Conservation (phyloP, 2,113 vertebrate genomes). For the Colossoma macropomum region DNA sequence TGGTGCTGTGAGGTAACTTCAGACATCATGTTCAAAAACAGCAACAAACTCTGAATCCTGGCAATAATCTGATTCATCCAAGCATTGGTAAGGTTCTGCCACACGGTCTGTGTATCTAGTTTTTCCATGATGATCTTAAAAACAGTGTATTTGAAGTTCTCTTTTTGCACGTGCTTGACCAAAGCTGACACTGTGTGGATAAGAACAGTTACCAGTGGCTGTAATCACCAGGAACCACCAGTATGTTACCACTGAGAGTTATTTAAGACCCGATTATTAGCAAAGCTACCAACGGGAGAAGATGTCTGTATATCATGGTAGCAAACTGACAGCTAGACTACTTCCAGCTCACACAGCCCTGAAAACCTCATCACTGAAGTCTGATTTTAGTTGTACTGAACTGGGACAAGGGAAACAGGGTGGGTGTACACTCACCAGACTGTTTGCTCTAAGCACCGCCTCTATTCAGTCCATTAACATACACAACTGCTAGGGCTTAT, state of each 20-base stretch:
- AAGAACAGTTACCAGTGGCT: slow-evolving; percentile 61
- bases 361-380: not conserved
- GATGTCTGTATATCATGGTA: not conserved
- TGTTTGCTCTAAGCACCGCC: not conserved
- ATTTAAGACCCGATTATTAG: too few species aligned
- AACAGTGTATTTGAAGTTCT: slow-evolving; percentile 25
- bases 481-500: too few species aligned
- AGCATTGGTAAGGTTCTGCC: slow-evolving; percentile 30
- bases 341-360: too few species aligned
- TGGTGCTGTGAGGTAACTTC: slow-evolving; percentile 52
- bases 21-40: slow-evolving; percentile 12
- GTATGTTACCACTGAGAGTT: too few species aligned
- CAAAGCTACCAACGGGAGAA: too few species aligned
- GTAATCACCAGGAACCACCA: too few species aligned
- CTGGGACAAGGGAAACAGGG: not conserved
- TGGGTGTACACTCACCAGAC: not conserved
- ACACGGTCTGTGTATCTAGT: slow-evolving; percentile 5
- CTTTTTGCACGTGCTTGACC: slow-evolving; percentile 62
- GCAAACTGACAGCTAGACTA: not conserved
- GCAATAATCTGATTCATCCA: slow-evolving; percentile 46
- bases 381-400: not conserved
- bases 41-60: not conserved
- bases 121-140: slow-evolving; percentile 36
- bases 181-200: slow-evolving; percentile 65
- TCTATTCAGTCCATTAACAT: too few species aligned